Conservation (phyloP, 2,888 invertebrate genomes). For the Augiades crinisus region DNA sequence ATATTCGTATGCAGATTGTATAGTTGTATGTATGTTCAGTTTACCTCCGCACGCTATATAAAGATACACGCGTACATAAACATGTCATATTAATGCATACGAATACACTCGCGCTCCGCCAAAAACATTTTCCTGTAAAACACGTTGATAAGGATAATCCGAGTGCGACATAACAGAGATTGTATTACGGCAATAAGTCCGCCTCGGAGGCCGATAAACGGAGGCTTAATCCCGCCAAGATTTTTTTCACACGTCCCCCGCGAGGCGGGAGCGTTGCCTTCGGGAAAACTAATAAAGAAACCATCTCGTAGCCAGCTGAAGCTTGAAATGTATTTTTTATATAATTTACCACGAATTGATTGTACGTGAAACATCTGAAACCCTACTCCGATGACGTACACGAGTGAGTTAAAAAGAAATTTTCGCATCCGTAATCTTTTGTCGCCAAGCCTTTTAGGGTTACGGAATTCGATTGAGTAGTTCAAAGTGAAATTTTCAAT, state of each 20-base stretch:
- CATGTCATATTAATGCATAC: conserved; percentile 19
- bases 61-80: neutral
- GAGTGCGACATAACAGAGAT: conserved; percentile 74
- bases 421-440: neutral
- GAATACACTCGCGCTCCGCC: conserved; percentile 29
- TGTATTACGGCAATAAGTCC: conserved; percentile 77
- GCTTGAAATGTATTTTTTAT: conserved; percentile 83
- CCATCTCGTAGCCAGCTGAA: conserved; percentile 78
- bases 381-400: conserved; percentile 1
- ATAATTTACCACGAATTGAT: conserved; percentile 80
- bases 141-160: conserved; percentile 69
- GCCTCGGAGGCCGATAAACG: conserved; percentile 67
- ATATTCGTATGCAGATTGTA: too few species aligned
- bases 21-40: too few species aligned
- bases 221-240: conserved; percentile 69
- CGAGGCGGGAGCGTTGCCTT: conserved; percentile 48
- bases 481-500: too few species aligned
- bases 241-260: conserved; percentile 78
- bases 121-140: conserved; percentile 49
- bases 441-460: too few species aligned
- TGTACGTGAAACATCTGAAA: conserved; percentile 59
- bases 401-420: conserved; percentile 2
- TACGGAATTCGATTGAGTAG: too few species aligned
- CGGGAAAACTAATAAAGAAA: conserved; percentile 81
- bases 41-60: too few species aligned